Evolutionary conservation across 2,113 vertebrate genomes (phyloP).

Genomic region (Lasiurus borealis): DNA sequence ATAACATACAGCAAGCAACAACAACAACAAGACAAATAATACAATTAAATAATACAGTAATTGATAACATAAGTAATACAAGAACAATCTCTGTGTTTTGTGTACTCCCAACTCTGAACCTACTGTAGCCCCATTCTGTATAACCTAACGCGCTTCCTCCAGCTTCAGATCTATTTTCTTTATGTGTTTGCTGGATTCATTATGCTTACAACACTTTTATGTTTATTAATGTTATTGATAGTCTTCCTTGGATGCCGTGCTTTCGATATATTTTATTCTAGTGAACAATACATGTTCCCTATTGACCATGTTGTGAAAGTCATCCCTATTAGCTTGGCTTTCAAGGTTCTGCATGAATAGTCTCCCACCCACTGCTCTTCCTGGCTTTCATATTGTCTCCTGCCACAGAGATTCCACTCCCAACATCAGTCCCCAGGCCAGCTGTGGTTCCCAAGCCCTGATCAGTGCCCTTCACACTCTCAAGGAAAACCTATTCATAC

Average conservation of each 20-base stretch:
- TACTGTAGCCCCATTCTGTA: not conserved
- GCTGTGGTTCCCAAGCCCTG: not conserved
- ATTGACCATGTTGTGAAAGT: constrained; percentile 50
- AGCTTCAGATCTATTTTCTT: constrained; percentile 39
- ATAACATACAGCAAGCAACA: not conserved
- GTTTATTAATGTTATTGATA: not conserved
- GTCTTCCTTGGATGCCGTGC: not conserved
- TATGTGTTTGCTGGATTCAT: not conserved
- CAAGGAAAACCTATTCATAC: not conserved
- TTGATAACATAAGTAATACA: not conserved
- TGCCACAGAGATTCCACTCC: not conserved
- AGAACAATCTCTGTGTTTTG: not conserved
- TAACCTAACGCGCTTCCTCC: not conserved
- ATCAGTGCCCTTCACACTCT: not conserved
- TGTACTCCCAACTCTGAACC: not conserved
- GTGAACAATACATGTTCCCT: constrained; percentile 3
- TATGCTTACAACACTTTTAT: constrained; percentile 20
- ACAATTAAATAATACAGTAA: not conserved
- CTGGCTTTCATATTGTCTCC: not conserved
- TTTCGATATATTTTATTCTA: constrained; percentile 37
- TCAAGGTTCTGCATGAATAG: not conserved
- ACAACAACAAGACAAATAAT: not conserved
- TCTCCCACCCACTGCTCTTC: not conserved
- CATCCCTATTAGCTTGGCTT: not conserved
- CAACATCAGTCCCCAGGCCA: not conserved